phyloP scores from a whole-genome alignment of 2,888 invertebrate species.

The Camponotus fellah region DNA sequence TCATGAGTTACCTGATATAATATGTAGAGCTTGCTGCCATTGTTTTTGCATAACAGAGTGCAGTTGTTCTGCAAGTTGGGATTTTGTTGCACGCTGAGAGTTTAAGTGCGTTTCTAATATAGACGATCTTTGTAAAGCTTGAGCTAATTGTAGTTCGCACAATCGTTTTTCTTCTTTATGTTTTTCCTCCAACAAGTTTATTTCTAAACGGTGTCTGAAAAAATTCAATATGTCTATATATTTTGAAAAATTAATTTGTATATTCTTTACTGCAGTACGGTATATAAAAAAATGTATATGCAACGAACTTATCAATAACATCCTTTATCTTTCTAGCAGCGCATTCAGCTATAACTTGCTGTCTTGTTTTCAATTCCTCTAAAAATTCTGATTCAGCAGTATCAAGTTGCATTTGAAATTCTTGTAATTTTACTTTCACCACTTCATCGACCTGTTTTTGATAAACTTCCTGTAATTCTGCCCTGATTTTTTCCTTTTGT shows the following conservation, averaged over 20 bases:
- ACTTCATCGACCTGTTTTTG: constrained; percentile 94
- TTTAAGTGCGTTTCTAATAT: constrained; percentile 88
- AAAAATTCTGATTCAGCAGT: constrained; percentile 89
- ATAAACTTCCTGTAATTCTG: constrained; percentile 91
- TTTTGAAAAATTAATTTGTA: neutral
- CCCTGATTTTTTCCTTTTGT: constrained; percentile 89
- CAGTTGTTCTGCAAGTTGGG: constrained; percentile 91
- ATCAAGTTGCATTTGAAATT: constrained; percentile 92
- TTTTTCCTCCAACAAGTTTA: constrained; percentile 92
- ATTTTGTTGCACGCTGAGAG: constrained; percentile 87
- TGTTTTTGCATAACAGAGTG: constrained; percentile 93
- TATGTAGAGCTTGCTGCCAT: constrained; percentile 92
- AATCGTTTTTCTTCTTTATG: constrained; percentile 92
- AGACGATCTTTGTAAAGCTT: constrained; percentile 90
- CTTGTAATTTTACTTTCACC: constrained; percentile 91
- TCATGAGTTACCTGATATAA: constrained; percentile 87
- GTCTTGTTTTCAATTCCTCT: constrained; percentile 89
- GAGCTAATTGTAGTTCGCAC: constrained; percentile 91
- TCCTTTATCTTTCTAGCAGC: constrained; percentile 91
- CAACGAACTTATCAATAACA: constrained; percentile 89
- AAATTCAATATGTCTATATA: neutral
- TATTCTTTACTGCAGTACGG: neutral
- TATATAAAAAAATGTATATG: neutral
- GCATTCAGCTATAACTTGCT: constrained; percentile 90
- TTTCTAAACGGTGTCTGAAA: constrained; percentile 91